Evolutionary conservation across 1,140 invertebrate genomes (phyloP).

Genomic region (Lepidurus apus): DNA sequence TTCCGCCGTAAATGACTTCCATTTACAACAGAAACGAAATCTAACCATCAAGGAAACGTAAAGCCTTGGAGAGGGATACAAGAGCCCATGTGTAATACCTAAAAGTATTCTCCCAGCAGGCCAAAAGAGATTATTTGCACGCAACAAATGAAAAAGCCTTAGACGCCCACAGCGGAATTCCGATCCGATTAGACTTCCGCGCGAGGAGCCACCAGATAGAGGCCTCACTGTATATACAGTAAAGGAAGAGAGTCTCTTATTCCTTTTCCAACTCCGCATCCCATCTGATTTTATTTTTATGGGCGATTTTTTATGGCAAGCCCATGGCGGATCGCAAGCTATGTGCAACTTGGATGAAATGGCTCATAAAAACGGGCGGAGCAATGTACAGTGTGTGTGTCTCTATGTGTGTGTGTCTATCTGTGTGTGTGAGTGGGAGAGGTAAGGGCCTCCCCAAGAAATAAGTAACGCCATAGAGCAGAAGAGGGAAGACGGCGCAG

Average conservation of each 20-base stretch:
- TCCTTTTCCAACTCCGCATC: conserved; percentile 13
- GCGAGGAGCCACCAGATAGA: not conserved
- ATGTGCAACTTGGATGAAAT: conserved; percentile 11
- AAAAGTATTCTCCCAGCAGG: not conserved
- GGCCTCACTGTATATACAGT: not conserved
- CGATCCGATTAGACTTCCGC: conserved; percentile 9
- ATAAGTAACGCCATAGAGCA: conserved; percentile 13
- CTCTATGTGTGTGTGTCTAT: not conserved
- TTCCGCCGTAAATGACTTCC: too few relatives aligned
- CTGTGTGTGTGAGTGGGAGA: not conserved
- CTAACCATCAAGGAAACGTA: too few relatives aligned
- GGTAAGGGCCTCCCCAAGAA: not conserved
- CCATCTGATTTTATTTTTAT: conserved; percentile 20
- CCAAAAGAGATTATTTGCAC: not conserved
- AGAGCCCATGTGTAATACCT: not conserved
- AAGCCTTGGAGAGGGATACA: too few relatives aligned
- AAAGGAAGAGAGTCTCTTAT: not conserved
- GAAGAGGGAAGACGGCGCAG: not conserved
- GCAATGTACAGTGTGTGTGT: not conserved
- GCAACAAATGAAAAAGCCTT: not conserved
- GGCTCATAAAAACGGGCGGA: conserved; percentile 9
- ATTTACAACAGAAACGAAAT: too few relatives aligned
- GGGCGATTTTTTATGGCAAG: conserved; percentile 8
- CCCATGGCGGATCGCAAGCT: conserved; percentile 14
- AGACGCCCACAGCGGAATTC: not conserved